phyloP scores from a whole-genome alignment of 2,797 vertebrate genomes.

The Amblyopsis hoosieri region DNA sequence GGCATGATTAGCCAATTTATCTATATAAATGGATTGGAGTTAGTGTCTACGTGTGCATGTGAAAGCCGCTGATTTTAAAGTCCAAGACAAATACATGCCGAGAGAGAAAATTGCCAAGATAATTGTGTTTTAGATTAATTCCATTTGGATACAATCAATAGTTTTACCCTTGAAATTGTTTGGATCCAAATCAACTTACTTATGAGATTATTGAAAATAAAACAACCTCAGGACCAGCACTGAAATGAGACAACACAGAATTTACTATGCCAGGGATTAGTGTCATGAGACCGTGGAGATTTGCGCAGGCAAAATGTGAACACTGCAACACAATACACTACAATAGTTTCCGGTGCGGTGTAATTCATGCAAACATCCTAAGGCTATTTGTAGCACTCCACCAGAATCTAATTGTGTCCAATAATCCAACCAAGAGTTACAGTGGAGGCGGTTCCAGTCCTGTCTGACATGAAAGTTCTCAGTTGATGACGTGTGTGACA shows the following conservation, averaged over 20 bases:
- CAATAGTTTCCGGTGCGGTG: conserved; percentile 66
- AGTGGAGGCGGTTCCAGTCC: conserved; percentile 68
- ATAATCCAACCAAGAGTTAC: conserved; percentile 77
- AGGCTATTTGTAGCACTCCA: conserved; percentile 73
- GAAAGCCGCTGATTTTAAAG: conserved; percentile 65
- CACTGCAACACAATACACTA: conserved; percentile 65
- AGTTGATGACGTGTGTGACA: conserved; percentile 59
- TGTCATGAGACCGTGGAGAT: conserved; percentile 68
- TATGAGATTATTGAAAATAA: conserved; percentile 74
- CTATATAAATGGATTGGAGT: conserved; percentile 84
- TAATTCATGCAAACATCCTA: conserved; percentile 76
- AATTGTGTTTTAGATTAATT: conserved; percentile 74
- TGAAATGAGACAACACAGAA: conserved; percentile 69
- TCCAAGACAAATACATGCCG: conserved; percentile 60
- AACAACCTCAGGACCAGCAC: conserved; percentile 65
- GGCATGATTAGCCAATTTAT: conserved; percentile 85
- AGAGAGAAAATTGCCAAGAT: conserved; percentile 61
- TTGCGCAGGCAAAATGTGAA: conserved; percentile 68
- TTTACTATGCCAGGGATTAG: conserved; percentile 71
- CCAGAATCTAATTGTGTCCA: conserved; percentile 75
- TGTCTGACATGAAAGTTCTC: conserved; percentile 71
- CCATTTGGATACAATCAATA: conserved; percentile 80
- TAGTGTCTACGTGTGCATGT: conserved; percentile 58
- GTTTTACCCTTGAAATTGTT: conserved; percentile 65
- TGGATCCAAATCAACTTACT: conserved; percentile 74